phyloP scores from a whole-genome alignment of 2,888 invertebrate species.

The Poecilus cupreus region DNA sequence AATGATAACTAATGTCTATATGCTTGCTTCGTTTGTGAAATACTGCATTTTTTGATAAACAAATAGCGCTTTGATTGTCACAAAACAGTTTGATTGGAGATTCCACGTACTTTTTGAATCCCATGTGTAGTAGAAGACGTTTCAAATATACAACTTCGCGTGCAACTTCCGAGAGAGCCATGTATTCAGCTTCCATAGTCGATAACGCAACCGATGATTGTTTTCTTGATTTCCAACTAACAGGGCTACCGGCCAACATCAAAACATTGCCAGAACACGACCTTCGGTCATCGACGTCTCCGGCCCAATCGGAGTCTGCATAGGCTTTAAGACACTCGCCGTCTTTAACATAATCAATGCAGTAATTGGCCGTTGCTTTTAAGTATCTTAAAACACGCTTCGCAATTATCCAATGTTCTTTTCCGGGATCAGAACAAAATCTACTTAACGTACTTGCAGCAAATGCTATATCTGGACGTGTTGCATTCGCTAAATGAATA shows the following conservation, averaged over 20 bases:
- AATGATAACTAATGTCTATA: not conserved
- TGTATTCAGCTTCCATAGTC: slow-evolving; percentile 3
- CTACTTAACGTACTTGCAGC: slow-evolving; percentile 60
- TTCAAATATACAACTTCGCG: not conserved
- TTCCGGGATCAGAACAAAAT: slow-evolving; percentile 51
- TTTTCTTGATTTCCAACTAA: not conserved
- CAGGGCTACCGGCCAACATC: slow-evolving; percentile 58
- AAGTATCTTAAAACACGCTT: too few relatives aligned
- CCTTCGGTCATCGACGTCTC: too few relatives aligned
- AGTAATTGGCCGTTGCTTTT: slow-evolving; percentile 1
- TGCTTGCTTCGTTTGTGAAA: not conserved
- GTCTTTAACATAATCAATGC: not conserved
- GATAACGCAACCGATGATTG: slow-evolving; percentile 1
- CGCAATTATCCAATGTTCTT: slow-evolving; percentile 58
- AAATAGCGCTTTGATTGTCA: too few relatives aligned
- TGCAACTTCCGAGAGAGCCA: not conserved
- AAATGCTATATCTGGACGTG: slow-evolving; percentile 61
- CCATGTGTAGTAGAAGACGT: not conserved
- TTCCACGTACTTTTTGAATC: not conserved
- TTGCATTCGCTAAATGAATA: slow-evolving; percentile 59
- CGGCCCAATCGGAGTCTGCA: too few relatives aligned
- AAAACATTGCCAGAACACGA: slow-evolving; percentile 30
- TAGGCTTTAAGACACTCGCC: not conserved
- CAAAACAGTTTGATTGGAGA: too few relatives aligned
- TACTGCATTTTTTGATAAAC: too few relatives aligned